phyloP scores from a whole-genome alignment of 1,140 invertebrate species.

The Hestina assimilis region DNA sequence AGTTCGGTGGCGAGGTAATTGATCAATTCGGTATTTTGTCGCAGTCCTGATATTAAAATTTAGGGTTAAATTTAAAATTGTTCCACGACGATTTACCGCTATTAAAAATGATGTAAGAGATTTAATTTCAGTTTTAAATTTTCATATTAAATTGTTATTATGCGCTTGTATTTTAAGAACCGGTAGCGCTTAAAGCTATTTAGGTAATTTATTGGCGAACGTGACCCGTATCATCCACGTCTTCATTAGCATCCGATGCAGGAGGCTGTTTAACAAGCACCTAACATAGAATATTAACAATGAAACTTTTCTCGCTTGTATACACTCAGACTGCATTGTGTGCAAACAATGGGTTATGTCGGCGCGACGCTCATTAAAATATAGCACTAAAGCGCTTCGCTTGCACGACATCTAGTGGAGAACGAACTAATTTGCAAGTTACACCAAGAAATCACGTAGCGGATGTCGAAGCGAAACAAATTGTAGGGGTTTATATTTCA shows the following conservation, averaged over 20 bases:
- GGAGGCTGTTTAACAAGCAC: conserved; percentile 32
- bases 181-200: background rate
- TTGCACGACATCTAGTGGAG: conserved; percentile 21
- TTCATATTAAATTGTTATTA: too few relatives aligned
- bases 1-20: too few relatives aligned
- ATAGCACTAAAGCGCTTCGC: conserved; percentile 27
- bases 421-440: conserved; percentile 20
- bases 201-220: conserved; percentile 1
- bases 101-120: too few relatives aligned
- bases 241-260: conserved; percentile 10
- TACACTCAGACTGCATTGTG: conserved; percentile 52
- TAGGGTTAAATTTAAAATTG: too few relatives aligned
- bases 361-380: conserved; percentile 46
- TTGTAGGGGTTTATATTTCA: background rate
- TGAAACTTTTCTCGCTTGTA: conserved; percentile 36
- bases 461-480: background rate
- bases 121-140: too few relatives aligned
- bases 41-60: too few relatives aligned
- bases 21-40: too few relatives aligned
- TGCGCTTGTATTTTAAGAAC: background rate
- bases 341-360: conserved; percentile 45
- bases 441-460: conserved; percentile 7
- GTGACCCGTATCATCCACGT: background rate
- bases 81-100: too few relatives aligned
- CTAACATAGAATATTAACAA: conserved; percentile 46